Evolutionary conservation across 2,797 vertebrate species (phyloP).

Genomic region (Halcyon chelicuti): DNA sequence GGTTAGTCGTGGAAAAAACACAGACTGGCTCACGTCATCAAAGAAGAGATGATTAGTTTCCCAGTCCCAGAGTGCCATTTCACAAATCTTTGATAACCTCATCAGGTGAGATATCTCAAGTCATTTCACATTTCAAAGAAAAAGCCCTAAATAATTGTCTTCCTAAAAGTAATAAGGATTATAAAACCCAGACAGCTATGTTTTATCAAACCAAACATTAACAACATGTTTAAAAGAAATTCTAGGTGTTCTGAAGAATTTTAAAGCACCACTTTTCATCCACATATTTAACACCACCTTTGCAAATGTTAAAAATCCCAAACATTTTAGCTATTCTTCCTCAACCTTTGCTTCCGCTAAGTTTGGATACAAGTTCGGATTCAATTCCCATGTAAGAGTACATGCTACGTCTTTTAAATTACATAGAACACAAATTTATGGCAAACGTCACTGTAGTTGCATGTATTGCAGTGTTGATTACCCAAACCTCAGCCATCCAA

Average conservation of each 20-base stretch:
- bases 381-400: background rate
- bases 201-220: background rate
- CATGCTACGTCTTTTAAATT: rapidly evolving
- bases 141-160: constrained; percentile 31
- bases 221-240: background rate
- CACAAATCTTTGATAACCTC: constrained; percentile 45
- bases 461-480: background rate
- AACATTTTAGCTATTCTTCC: background rate
- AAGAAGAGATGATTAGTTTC: constrained; percentile 29
- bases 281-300: background rate
- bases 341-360: background rate
- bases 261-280: background rate
- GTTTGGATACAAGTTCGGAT: background rate
- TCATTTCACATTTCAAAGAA: constrained; percentile 27
- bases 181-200: background rate
- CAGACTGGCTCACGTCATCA: background rate
- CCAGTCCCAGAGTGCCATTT: constrained; percentile 19
- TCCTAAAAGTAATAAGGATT: background rate
- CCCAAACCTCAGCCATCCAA: background rate
- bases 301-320: background rate
- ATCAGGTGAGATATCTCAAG: constrained; percentile 24
- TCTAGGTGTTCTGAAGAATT: background rate
- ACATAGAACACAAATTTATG: background rate
- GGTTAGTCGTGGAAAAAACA: constrained; percentile 5
- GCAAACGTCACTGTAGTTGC: background rate